Evolutionary conservation across 2,797 vertebrate species (phyloP), one percentile per base, ranked within the genome.

Genomic region (Phoebastria nigripes): DNA sequence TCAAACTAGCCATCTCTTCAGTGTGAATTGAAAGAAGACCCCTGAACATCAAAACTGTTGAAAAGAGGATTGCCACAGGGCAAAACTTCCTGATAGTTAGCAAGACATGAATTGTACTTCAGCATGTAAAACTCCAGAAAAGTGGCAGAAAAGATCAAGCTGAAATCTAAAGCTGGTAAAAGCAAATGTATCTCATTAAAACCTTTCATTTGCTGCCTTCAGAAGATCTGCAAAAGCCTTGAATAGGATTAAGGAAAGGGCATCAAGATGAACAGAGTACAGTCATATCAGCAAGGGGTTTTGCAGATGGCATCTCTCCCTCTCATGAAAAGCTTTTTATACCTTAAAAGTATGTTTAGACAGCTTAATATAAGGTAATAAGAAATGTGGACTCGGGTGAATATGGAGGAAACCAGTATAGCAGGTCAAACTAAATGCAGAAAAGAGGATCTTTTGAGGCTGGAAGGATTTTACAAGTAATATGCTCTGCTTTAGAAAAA

Each of bases 181-280:
- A 90, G 77, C 76, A 91, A 88, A 95, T 93, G 63, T 58, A 72
- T 86, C 69, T 93, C 72, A 10, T 79, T 72, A 51, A 88, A 93
- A 8, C 5, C 29, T 47, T 71, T 82, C 41, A 59, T 87, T 84
- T 82, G 55, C 73, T 92, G 61, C 71, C 61, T 88, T 72, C 69
- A 63, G 79, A 82, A 63, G 61, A 73, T 66, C 87, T 72, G 80
- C 81, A 84, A 63, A 88, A 49, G 76, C 66, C 79, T 65, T 54
- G 74, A 63, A 77, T 16, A 24, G 84, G 85, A 76, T 95, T 96
- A 91, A 72, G 76, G 63, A 74, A 93, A 94, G 92, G 94, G 70
- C 82, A 80, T 61, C 65, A 58, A 62, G 89, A 90, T 88, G 94
- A 92, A 79, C 61, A 16, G 80, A 90, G 61, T 33, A 29, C 54